Evolutionary conservation across 1,140 invertebrate species (phyloP), one percentile per base, ranked within the genome.

Genomic region (Belonocnema kinseyi): DNA sequence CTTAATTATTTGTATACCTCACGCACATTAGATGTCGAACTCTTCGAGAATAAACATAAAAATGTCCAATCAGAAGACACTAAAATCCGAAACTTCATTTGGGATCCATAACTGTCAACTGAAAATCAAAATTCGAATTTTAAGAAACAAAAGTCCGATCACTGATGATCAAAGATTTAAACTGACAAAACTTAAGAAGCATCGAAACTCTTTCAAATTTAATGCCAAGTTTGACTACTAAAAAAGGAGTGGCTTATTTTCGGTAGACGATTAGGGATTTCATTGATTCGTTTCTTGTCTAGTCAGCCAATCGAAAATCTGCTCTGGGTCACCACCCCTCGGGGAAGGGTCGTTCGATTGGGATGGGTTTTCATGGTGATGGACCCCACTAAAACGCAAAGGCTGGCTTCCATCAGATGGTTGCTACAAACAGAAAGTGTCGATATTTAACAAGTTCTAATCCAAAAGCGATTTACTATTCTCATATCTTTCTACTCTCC

Each of bases 291-390:
- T 84, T 66, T 66, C 78, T 85, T 85, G 75, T 40, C 76, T 77
- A 81, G 75, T 75, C 81, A 80, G 80, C 76, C 58, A 76, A 80
- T 85, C 80, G 81, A 84, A 82, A 86, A 86, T 66, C 61, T 33
- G 26, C 61, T 33, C 61, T n/a, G 61, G 26, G 61, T 33, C 61
- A 66, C 61, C 61, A 66, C 61, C 61, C 61, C 61, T 66, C 61
- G 40, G 61, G 54, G 46, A 61, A 77, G 70, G 71, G 76, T 76
- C 70, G 61, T 66, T 66, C 61, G 14, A 5, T 46, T n/a, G 14
- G 7, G 61, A 66, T 33, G 61, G 61, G 26, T 33, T 66, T 66
- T 66, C 61, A 66, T 33, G 26, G 61, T 21, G 33, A 66, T 66
- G 61, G 33, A 66, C 26, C 61, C 61, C 61, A 66, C 40, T 66